Conservation (phyloP, 2,797 vertebrate genomes). For the Peromyscus aztecus region DNA sequence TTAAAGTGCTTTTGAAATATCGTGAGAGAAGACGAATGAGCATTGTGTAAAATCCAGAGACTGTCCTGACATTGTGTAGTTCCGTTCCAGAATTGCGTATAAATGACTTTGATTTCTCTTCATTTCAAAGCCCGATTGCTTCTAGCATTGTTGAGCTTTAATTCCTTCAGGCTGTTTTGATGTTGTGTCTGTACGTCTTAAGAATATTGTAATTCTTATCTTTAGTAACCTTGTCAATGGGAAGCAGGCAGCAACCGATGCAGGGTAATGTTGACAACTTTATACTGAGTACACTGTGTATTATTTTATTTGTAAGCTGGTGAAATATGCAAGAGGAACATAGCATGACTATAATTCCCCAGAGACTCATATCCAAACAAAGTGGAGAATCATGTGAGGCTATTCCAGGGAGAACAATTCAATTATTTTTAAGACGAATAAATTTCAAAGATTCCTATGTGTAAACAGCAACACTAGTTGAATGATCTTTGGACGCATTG, state of each 20-base stretch:
- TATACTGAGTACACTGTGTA: slow-evolving; percentile 61
- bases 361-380: slow-evolving; percentile 66
- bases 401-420: slow-evolving; percentile 74
- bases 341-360: slow-evolving; percentile 65
- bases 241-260: slow-evolving; percentile 69
- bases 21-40: slow-evolving; percentile 56
- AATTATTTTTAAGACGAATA: slow-evolving; percentile 72
- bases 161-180: slow-evolving; percentile 76
- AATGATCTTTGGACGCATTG: slow-evolving; percentile 63
- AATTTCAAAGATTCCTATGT: slow-evolving; percentile 66
- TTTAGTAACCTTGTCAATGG: slow-evolving; percentile 72
- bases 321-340: slow-evolving; percentile 71
- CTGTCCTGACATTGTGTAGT: slow-evolving; percentile 71
- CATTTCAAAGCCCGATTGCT: slow-evolving; percentile 68
- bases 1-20: slow-evolving; percentile 72
- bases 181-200: slow-evolving; percentile 73
- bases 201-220: slow-evolving; percentile 77
- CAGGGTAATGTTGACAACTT: slow-evolving; percentile 80
- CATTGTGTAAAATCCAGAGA: slow-evolving; percentile 65
- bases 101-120: slow-evolving; percentile 73
- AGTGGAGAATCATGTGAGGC: slow-evolving; percentile 68
- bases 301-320: slow-evolving; percentile 77
- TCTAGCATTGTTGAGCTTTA: slow-evolving; percentile 66
- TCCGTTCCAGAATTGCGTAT: slow-evolving; percentile 51
- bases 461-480: slow-evolving; percentile 59